Evolutionary conservation across 2,113 vertebrate species (phyloP).

Genomic region (Chamaetylas fuelleborni): DNA sequence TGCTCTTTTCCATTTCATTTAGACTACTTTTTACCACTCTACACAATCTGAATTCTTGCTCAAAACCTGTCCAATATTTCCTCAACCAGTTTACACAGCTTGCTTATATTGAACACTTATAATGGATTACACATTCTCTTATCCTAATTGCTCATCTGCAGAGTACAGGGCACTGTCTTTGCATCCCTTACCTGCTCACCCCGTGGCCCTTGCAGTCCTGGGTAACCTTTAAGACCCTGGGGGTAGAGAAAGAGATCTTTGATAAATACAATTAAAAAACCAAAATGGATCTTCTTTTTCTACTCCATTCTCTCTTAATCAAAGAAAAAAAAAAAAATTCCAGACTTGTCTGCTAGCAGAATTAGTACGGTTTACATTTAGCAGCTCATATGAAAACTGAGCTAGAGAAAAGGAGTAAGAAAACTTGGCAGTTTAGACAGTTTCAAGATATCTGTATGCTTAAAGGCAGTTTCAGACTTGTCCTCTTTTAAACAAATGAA

Average conservation of each 20-base stretch:
- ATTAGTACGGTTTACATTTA: background rate
- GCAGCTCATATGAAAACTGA: background rate
- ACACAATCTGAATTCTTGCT: background rate
- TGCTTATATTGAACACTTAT: background rate
- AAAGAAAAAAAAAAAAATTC: background rate
- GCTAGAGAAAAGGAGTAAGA: background rate
- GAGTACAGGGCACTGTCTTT: background rate
- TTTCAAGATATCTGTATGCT: background rate
- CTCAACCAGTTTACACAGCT: background rate
- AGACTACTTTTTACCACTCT: background rate
- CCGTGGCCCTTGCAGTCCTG: constrained; percentile 76
- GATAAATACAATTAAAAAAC: background rate
- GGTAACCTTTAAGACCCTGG: constrained; percentile 90
- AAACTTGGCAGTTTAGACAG: background rate
- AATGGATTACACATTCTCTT: background rate
- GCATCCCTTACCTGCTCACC: constrained; percentile 85
- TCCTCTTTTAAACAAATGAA: background rate
- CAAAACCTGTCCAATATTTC: background rate
- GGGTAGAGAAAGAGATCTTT: background rate
- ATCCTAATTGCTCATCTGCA: background rate
- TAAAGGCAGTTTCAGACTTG: background rate
- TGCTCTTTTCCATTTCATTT: background rate
- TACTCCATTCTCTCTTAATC: background rate
- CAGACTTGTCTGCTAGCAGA: background rate
- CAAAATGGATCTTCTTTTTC: background rate